phyloP scores from a whole-genome alignment of 2,888 invertebrate species.

The Leucophora obtusa region DNA sequence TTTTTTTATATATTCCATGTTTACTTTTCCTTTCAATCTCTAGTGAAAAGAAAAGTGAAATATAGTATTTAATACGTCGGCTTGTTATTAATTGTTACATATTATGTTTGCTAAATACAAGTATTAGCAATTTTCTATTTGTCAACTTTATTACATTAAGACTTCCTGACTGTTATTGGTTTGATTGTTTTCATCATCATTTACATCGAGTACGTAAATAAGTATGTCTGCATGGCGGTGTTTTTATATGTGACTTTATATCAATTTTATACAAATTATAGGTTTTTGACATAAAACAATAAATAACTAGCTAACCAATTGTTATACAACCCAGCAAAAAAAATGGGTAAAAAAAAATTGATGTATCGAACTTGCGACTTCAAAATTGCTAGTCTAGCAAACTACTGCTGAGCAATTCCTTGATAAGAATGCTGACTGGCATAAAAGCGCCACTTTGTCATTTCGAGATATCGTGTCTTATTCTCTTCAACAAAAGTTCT shows the following conservation, averaged over 20 bases:
- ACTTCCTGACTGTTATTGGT: conserved; percentile 48
- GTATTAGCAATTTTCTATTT: conserved; percentile 29
- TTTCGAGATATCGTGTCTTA: no score
- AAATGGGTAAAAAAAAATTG: no score
- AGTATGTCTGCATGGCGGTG: conserved; percentile 10
- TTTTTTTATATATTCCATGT: background rate
- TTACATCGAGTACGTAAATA: conserved; percentile 10
- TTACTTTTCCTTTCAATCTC: conserved; percentile 9
- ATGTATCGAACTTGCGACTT: no score
- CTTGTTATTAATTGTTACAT: conserved; percentile 34
- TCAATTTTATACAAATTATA: conserved; percentile 49
- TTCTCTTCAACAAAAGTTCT: no score
- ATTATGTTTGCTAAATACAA: conserved; percentile 21
- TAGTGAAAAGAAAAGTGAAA: conserved; percentile 51
- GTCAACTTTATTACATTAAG: conserved; percentile 35
- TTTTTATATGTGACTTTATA: conserved; percentile 30
- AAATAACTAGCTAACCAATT: conserved; percentile 43
- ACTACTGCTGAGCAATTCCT: no score
- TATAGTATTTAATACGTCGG: conserved; percentile 39
- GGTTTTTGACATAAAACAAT: conserved; percentile 50
- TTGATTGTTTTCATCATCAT: conserved; percentile 4
- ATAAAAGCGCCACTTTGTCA: no score
- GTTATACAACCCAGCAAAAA: no score
- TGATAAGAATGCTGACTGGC: no score
- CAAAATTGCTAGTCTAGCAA: no score